Conservation (phyloP, 1,140 invertebrate species). For the Littorina saxatilis region DNA sequence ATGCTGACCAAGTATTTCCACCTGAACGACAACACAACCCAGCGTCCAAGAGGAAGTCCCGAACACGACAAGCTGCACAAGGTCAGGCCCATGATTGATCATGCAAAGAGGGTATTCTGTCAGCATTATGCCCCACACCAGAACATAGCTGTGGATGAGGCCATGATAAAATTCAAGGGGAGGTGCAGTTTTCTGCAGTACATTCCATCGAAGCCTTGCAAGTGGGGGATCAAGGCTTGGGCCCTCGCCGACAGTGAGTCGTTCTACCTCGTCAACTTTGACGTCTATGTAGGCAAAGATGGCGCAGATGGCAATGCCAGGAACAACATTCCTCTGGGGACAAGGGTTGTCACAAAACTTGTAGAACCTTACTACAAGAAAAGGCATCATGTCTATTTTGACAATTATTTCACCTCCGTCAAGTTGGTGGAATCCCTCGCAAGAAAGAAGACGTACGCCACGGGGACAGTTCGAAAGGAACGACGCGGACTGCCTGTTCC, state of each 20-base stretch:
- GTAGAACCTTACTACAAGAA: conserved; percentile 9
- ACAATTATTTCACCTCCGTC: conserved; percentile 46
- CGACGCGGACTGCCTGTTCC: neutral
- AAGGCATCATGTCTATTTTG: too few relatives aligned
- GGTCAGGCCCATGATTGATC: conserved; percentile 25
- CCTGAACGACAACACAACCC: neutral
- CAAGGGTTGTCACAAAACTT: conserved; percentile 36
- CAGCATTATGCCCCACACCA: conserved; percentile 30
- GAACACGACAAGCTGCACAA: conserved; percentile 29
- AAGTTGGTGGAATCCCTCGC: conserved; percentile 33
- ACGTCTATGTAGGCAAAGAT: conserved; percentile 61
- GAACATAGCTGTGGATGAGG: too few relatives aligned
- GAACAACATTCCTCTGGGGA: conserved; percentile 2
- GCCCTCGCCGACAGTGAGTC: conserved; percentile 44
- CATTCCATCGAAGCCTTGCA: conserved; percentile 76
- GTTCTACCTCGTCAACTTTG: conserved; percentile 74
- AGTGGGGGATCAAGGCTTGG: conserved; percentile 76
- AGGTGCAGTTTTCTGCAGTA: conserved; percentile 74
- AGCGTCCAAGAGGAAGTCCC: neutral
- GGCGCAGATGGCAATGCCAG: too few relatives aligned
- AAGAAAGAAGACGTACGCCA: conserved; percentile 6
- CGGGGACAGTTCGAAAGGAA: too few relatives aligned
- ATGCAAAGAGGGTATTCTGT: conserved; percentile 21
- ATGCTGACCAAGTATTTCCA: too few relatives aligned
- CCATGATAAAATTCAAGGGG: conserved; percentile 66